These are phyloP conservation scores for Eufriesea mexicana DNA, from an alignment of 1,140 invertebrate genomes.

Conservation along the genomic window DNA sequence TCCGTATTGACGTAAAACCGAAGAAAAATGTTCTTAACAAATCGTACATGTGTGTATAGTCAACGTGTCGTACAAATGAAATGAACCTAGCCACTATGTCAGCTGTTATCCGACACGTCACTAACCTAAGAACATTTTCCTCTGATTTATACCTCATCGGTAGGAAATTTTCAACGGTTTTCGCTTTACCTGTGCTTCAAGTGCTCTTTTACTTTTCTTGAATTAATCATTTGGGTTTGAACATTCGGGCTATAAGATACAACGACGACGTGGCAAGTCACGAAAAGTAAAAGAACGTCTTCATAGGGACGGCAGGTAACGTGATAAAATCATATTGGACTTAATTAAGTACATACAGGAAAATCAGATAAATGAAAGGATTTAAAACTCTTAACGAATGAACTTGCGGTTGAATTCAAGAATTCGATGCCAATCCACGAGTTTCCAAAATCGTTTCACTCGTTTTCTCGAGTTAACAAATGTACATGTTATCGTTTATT, in stretches of 20 bases:
- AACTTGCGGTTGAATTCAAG: slow-evolving; percentile 3
- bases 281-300: not conserved
- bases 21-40: slow-evolving; percentile 6
- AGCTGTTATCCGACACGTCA: slow-evolving; percentile 24
- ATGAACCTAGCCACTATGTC: slow-evolving; percentile 47
- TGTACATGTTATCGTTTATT: slow-evolving; percentile 1
- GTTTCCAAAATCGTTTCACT: not conserved
- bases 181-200: slow-evolving; percentile 26
- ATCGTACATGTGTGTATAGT: not conserved
- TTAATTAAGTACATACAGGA: not conserved
- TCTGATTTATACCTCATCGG: not conserved
- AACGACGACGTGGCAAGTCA: not conserved
- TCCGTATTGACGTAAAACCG: not conserved
- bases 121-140: slow-evolving; percentile 22
- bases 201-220: not conserved
- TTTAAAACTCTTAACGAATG: slow-evolving; percentile 15
- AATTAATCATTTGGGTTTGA: not conserved
- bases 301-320: not conserved
- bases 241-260: too few species aligned
- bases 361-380: not conserved
- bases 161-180: not conserved
- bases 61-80: slow-evolving; percentile 42
- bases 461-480: not conserved
- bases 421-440: not conserved
- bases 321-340: not conserved